phyloP scores from a whole-genome alignment of 2,113 vertebrate species.

The Hassar affinis region DNA sequence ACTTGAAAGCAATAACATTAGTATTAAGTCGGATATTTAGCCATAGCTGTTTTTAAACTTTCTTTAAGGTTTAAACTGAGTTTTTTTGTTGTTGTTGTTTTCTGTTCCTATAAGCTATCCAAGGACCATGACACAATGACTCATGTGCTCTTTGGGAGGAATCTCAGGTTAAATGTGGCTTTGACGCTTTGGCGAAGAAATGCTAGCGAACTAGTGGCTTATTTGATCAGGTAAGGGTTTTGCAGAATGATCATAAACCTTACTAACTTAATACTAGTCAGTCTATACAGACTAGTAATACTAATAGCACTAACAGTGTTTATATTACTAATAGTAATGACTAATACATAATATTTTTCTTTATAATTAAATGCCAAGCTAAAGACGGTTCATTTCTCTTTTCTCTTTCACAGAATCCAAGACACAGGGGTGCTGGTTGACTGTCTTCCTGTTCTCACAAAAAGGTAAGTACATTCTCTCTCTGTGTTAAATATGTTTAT shows the following conservation, averaged over 20 bases:
- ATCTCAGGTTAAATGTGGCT: conserved; percentile 91
- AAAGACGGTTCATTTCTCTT: background rate
- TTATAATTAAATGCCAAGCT: background rate
- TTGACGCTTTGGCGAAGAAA: conserved; percentile 95
- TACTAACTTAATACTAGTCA: too few species aligned
- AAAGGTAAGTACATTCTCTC: conserved; percentile 74
- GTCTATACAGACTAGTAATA: too few species aligned
- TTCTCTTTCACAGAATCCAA: conserved; percentile 81
- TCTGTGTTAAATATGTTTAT: background rate
- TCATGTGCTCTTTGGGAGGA: conserved; percentile 93
- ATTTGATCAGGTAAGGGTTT: conserved; percentile 85
- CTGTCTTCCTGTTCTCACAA: conserved; percentile 93
- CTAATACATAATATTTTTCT: background rate
- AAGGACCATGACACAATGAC: conserved; percentile 96
- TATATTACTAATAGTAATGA: too few species aligned
- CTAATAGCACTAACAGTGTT: too few species aligned
- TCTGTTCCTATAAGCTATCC: conserved; percentile 76
- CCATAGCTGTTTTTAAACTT: background rate
- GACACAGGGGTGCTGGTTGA: conserved; percentile 90
- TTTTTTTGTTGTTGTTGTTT: background rate
- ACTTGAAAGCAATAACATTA: background rate
- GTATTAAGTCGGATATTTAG: background rate
- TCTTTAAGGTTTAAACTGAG: background rate
- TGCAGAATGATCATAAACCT: background rate
- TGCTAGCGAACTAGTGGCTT: conserved; percentile 92